phyloP scores from a whole-genome alignment of 1,140 invertebrate species.

The Thalassaphorura encarpata region DNA sequence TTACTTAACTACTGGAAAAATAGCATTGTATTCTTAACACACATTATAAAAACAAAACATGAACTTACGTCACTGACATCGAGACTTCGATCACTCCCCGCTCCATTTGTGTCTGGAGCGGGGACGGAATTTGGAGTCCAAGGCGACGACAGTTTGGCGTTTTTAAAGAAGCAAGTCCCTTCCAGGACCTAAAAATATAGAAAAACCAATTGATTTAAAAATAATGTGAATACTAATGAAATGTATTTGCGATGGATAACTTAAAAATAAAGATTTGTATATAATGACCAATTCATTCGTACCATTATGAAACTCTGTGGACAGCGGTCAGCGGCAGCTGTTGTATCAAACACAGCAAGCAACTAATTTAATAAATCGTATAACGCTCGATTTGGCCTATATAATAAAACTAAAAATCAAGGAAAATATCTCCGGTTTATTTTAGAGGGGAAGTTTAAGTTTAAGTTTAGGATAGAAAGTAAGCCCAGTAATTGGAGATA shows the following conservation, averaged over 20 bases:
- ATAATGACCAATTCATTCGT: not conserved
- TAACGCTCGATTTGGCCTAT: too few species aligned
- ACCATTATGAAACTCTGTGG: not conserved
- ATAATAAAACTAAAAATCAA: too few species aligned
- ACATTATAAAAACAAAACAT: not conserved
- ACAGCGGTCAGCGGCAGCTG: not conserved
- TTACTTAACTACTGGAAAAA: too few species aligned
- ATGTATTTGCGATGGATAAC: not conserved
- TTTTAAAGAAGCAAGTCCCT: constrained; percentile 14
- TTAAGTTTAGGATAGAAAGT: too few species aligned
- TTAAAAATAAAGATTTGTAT: not conserved
- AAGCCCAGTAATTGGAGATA: too few species aligned
- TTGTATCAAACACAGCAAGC: not conserved
- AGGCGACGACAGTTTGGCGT: constrained; percentile 74
- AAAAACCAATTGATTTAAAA: not conserved
- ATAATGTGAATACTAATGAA: too few species aligned
- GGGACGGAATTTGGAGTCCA: constrained; percentile 66
- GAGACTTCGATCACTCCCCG: constrained; percentile 62
- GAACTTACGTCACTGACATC: constrained; percentile 58
- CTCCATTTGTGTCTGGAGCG: constrained; percentile 43
- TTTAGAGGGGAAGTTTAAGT: too few species aligned
- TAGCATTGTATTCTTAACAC: not conserved
- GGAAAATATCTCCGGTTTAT: too few species aligned
- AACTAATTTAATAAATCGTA: too few species aligned
- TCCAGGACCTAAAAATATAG: constrained; percentile 11